Evolutionary conservation across 2,888 invertebrate genomes (phyloP), one percentile per base, ranked within the genome.

Genomic region (Dastarcus helophoroides): DNA sequence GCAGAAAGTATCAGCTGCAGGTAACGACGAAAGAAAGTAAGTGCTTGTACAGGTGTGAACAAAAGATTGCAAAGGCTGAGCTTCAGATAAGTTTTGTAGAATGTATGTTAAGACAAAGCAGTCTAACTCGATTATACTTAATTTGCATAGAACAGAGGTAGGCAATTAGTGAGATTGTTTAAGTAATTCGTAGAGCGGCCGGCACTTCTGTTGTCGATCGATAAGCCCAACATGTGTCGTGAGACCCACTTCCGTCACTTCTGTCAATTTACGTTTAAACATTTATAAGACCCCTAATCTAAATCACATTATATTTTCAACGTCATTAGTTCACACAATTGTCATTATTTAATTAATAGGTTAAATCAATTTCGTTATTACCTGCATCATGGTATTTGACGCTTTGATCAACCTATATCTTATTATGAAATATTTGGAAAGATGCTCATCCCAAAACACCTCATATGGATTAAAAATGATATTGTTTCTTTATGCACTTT

Each of bases 111-210:
- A 49, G 46, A 49, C 48, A 48, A 44, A 47, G 46, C 41, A 42
- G 44, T 47, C 45, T 49, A 48, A 50, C 46, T 48, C 39, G 44
- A 48, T 50, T 50, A 50, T 29, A 36, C 41, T 44, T 46, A 43
- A 51, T 52, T 52, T 51, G 43, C 48, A 51, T 52, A 45, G 41
- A 46, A 43, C 42, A 43, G 47, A 48, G 46, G 47, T 44, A 45
- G 46, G 42, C 46, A 50, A 48, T 51, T 50, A 52, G 47, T 42
- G 43, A 45, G 47, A 51, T 50, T 50, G 48, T 40, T 37, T 42
- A 43, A 43, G 42, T 35, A 37, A 39, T 38, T 38, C 36, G 36
- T 36, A 32, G 29, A 31, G 37, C 28, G 32, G 27, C 30, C 30
- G 33, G 35, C 39, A 35, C 37, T 41, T 41, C 37, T 37, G 27